Conservation (phyloP, 2,113 vertebrate species). For the Tilapia sparmanii region DNA sequence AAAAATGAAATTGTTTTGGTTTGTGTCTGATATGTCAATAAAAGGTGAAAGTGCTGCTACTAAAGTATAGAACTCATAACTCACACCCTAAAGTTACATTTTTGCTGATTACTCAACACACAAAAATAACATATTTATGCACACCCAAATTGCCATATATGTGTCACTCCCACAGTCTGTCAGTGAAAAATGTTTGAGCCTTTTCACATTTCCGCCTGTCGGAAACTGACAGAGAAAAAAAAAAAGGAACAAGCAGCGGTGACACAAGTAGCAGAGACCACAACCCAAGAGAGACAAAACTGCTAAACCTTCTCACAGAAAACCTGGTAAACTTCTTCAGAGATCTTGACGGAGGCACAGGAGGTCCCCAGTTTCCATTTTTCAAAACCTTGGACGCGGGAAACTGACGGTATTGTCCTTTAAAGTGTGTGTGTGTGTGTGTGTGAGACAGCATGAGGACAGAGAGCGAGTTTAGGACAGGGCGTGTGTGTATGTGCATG, state of each 20-base stretch:
- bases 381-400: conserved; percentile 1
- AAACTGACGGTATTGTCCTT: conserved; percentile 48
- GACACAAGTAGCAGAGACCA: conserved; percentile 21
- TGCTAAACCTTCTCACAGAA: neutral
- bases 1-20: neutral
- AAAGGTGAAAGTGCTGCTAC: neutral
- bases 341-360: neutral
- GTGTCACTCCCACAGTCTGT: conserved; percentile 9
- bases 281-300: neutral
- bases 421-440: neutral
- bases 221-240: conserved; percentile 69
- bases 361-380: neutral
- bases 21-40: neutral
- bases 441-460: neutral
- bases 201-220: conserved; percentile 60
- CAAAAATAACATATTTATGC: neutral
- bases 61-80: neutral
- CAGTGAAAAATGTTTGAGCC: conserved; percentile 4
- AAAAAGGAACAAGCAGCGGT: conserved; percentile 63
- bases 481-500: neutral
- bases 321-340: conserved; percentile 1
- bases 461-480: neutral
- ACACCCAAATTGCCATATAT: neutral
- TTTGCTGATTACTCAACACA: neutral
- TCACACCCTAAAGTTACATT: neutral